Conservation (phyloP, 2,888 invertebrate species). For the Hoplodrina blanda region DNA sequence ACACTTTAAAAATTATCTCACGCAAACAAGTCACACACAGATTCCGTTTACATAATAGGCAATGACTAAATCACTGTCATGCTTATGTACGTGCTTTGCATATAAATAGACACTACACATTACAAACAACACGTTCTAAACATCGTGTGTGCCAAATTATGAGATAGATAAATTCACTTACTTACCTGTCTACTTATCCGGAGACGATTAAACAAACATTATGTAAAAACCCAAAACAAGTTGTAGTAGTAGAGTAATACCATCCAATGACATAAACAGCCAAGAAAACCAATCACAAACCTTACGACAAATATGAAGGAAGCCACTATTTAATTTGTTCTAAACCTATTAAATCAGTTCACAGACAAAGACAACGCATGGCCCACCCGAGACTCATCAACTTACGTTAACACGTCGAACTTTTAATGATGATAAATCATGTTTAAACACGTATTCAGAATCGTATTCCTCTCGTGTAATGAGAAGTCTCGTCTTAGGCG, state of each 20-base stretch:
- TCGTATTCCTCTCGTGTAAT: conserved; percentile 76
- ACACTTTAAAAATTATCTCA: neutral
- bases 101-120: conserved; percentile 23
- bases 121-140: neutral
- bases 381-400: conserved; percentile 71
- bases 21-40: neutral
- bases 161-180: no score
- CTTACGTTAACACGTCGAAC: conserved; percentile 77
- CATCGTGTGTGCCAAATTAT: neutral
- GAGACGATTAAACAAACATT: neutral
- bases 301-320: no score
- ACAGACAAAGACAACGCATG: conserved; percentile 54
- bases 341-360: conserved; percentile 49
- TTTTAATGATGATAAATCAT: conserved; percentile 84
- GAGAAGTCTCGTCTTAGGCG: conserved; percentile 71
- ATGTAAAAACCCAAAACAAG: neutral
- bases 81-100: conserved; percentile 41
- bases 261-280: no score
- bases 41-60: conserved; percentile 40
- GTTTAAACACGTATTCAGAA: conserved; percentile 77
- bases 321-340: conserved; percentile 22
- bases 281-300: conserved; percentile 7
- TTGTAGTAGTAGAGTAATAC: no score
- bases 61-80: conserved; percentile 28
- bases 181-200: neutral